Evolutionary conservation across 2,113 vertebrate genomes (phyloP).

Genomic region (Megalops atlanticus): DNA sequence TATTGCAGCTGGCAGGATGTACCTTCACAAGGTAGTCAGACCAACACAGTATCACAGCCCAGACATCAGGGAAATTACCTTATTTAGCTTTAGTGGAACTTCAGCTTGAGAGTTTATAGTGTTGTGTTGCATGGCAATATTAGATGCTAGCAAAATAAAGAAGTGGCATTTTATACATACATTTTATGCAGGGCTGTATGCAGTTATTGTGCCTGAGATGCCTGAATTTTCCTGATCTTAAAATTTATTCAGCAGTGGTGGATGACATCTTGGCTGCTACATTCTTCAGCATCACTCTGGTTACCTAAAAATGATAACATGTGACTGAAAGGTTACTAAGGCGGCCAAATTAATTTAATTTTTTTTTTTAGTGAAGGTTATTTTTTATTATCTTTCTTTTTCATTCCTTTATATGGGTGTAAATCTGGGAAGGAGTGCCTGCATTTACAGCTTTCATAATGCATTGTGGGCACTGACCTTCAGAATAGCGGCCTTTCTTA

Average conservation of each 20-base stretch:
- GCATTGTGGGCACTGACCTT: constrained; percentile 21
- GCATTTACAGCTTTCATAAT: constrained; percentile 24
- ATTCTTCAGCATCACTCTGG: background rate
- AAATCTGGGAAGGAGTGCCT: constrained; percentile 11
- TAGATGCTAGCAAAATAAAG: too few relatives aligned
- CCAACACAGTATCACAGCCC: too few relatives aligned
- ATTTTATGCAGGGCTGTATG: too few relatives aligned
- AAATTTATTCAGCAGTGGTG: background rate
- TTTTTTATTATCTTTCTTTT: constrained; percentile 25
- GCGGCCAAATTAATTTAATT: constrained; percentile 11
- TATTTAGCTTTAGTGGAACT: too few relatives aligned
- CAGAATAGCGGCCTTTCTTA: constrained; percentile 4
- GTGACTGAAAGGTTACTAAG: background rate
- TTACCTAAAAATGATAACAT: background rate
- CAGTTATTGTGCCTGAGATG: too few relatives aligned
- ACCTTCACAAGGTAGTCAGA: too few relatives aligned
- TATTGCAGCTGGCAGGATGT: too few relatives aligned
- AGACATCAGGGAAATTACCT: too few relatives aligned
- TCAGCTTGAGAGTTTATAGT: too few relatives aligned
- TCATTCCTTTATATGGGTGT: constrained; percentile 23
- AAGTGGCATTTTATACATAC: too few relatives aligned
- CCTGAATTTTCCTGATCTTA: too few relatives aligned
- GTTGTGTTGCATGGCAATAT: too few relatives aligned
- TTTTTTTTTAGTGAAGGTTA: constrained; percentile 23
- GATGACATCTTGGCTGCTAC: background rate